phyloP scores from a whole-genome alignment of 2,888 invertebrate species.

The Eudiplozoon nipponicum region DNA sequence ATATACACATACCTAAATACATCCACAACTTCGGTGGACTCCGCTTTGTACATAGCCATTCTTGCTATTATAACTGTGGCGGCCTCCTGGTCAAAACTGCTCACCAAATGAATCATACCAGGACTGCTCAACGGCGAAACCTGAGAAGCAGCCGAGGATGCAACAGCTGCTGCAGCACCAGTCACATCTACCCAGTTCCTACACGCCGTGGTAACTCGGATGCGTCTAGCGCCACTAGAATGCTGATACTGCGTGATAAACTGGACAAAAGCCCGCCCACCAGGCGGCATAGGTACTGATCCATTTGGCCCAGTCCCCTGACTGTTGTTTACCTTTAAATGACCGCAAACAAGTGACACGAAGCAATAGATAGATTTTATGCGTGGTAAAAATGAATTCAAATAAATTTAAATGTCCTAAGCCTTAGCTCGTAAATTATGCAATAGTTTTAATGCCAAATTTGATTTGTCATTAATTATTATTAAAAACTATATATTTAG shows the following conservation, averaged over 20 bases:
- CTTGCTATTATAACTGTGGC: conserved; percentile 84
- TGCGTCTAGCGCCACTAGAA: conserved; percentile 63
- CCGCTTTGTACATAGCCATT: conserved; percentile 65
- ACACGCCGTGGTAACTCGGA: conserved; percentile 79
- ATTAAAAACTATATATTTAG: no score
- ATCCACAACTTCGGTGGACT: conserved; percentile 60
- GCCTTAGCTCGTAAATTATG: no score
- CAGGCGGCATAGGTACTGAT: conserved; percentile 29
- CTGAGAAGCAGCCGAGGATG: not conserved
- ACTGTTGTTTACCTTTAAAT: no score
- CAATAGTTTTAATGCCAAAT: no score
- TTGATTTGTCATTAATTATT: no score
- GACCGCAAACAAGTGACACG: no score
- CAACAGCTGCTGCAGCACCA: conserved; percentile 6
- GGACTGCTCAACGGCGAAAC: conserved; percentile 35
- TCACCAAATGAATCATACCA: conserved; percentile 48
- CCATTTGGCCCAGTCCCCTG: no score
- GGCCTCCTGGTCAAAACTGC: conserved; percentile 86
- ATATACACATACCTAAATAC: no score
- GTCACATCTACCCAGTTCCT: conserved; percentile 43
- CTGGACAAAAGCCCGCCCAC: conserved; percentile 76
- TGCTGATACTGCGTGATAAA: conserved; percentile 94
- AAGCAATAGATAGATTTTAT: no score
- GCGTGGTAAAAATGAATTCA: no score
- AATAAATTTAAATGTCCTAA: no score